A percentile compares a stretch with the other conserved stretches of the same genome.
phyloP scores from a whole-genome alignment of 2,113 vertebrate genomes.

The Centropus unirufus region DNA sequence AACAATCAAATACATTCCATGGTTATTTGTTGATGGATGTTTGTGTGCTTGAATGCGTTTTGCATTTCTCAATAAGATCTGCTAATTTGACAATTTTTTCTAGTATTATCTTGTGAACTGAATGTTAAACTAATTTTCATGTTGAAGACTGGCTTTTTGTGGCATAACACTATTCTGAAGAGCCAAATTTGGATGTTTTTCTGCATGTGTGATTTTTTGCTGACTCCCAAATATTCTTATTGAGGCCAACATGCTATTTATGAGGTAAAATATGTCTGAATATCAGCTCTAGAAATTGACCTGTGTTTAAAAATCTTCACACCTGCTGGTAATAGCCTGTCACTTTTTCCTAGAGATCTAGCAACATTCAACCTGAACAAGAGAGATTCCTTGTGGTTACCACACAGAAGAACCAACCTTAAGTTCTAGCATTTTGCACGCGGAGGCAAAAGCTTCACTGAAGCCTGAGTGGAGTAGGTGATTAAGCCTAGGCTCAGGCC shows the following conservation, averaged over 20 bases:
- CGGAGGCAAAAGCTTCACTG: background rate
- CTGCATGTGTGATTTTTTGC: background rate
- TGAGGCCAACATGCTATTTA: background rate
- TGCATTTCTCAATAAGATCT: background rate
- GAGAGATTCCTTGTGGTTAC: background rate
- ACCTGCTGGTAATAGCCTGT: background rate
- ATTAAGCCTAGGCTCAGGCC: background rate
- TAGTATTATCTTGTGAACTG: background rate
- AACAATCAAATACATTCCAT: background rate
- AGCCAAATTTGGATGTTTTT: background rate
- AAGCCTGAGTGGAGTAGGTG: background rate
- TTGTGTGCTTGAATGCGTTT: background rate
- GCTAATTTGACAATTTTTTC: background rate
- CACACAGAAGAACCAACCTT: background rate
- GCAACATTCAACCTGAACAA: rapidly evolving
- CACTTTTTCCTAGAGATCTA: background rate
- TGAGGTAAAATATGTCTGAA: background rate
- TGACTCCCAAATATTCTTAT: background rate
- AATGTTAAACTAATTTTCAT: background rate
- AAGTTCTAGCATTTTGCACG: background rate
- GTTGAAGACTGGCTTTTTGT: background rate
- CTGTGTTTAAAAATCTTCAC: background rate
- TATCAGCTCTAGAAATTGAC: background rate
- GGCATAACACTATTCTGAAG: background rate
- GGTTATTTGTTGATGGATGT: background rate